Evolutionary conservation across 2,888 invertebrate genomes (phyloP), one percentile per base, ranked within the genome.

Genomic region (Amphipoea lucens): DNA sequence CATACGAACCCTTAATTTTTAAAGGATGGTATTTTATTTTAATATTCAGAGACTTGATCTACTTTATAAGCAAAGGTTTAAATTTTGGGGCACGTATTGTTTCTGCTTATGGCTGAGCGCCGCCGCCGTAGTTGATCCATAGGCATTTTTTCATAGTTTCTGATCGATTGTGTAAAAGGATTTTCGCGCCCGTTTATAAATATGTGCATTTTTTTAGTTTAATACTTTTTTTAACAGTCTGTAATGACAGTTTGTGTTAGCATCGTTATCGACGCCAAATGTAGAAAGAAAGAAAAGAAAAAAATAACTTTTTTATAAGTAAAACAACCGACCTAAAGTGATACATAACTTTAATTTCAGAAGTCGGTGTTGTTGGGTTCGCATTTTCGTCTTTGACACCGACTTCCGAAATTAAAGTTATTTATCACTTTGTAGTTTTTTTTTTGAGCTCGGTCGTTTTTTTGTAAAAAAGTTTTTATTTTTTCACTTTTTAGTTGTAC

Each of bases 1-100:
- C 72, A 74, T 76, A 74, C n/a, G 29, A 68, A 57, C 54, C 60
- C 54, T 73, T 36, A 20, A 69, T 73, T 65, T 77, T 70, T 54
- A 60, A 60, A 14, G 45, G 40, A 48, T 11, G 36, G 45, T 54
- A 57, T 48, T 6, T 51, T 14, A 54, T 63, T 79, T 48, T 23
- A 54, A 60, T 65, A 72, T 73, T 40, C 23, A 14, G 60, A 29
- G 60, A 69, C 36, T 68, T 72, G 42, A 71, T 67, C 23, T 48
- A 45, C 40, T 36, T 67, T 23, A 4, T 51, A n/a, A 9, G 17
- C 6, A 29, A 29, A 29, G 23, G 11, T 20, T 45, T 45, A 45
- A 68, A 69, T 20, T 51, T 29, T 54, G 4, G 11, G 20, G 40
- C 71, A 42, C 12, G 63, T 6, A 11, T 40, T 60, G 70, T 62